Evolutionary conservation across 2,888 invertebrate species (phyloP).

Genomic region (Oegoconia quadripuncta): DNA sequence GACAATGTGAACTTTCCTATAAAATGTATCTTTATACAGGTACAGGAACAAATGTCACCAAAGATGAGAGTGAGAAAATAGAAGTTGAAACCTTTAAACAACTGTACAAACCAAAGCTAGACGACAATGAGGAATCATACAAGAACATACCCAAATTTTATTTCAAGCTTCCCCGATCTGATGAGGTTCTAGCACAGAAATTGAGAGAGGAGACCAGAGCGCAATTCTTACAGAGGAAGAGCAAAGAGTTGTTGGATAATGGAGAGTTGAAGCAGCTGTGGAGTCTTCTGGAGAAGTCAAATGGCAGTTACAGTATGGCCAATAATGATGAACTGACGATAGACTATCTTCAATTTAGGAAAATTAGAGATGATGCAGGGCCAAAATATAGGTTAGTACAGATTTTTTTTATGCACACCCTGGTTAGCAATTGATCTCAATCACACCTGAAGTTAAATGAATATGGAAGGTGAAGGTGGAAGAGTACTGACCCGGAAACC

Average conservation of each 20-base stretch:
- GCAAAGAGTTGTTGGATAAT: constrained; percentile 90
- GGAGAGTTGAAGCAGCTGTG: constrained; percentile 92
- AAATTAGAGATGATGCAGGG: constrained; percentile 86
- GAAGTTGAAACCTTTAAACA: constrained; percentile 78
- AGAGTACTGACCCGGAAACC: too few species aligned
- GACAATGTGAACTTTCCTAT: neutral
- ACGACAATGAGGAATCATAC: constrained; percentile 70
- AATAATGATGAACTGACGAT: constrained; percentile 88
- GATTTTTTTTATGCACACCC: neutral
- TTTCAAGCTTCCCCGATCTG: constrained; percentile 86
- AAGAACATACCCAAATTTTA: constrained; percentile 87
- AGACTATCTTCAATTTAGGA: constrained; percentile 90
- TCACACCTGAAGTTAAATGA: too few species aligned
- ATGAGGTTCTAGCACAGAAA: constrained; percentile 88
- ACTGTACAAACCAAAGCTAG: constrained; percentile 73
- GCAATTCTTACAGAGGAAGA: constrained; percentile 90
- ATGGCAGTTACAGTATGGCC: constrained; percentile 83
- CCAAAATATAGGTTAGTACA: constrained; percentile 83
- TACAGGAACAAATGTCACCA: constrained; percentile 56
- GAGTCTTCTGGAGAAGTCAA: constrained; percentile 89
- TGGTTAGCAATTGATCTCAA: too few species aligned
- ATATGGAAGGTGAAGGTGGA: too few species aligned
- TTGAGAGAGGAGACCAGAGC: constrained; percentile 93
- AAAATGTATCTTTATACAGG: constrained; percentile 33
- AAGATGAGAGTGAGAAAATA: constrained; percentile 63